phyloP scores from a whole-genome alignment of 2,888 invertebrate species.

The Nineta flava region DNA sequence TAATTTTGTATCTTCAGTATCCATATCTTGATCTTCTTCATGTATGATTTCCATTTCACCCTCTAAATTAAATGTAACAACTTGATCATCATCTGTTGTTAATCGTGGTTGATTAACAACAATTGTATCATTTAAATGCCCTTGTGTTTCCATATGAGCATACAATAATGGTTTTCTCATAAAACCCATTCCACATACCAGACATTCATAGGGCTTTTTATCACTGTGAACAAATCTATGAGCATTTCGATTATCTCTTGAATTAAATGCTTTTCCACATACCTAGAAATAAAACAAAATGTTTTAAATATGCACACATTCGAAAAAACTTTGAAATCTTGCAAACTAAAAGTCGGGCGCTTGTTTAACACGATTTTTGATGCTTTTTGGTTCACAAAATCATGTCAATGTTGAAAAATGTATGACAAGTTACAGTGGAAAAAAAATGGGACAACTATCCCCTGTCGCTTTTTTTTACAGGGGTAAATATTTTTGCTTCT shows the following conservation, averaged over 20 bases:
- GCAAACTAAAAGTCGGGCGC: too few relatives aligned
- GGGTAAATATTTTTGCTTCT: too few relatives aligned
- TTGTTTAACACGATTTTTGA: too few relatives aligned
- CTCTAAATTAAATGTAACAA: slow-evolving; percentile 26
- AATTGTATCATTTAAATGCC: slow-evolving; percentile 64
- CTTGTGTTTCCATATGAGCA: slow-evolving; percentile 58
- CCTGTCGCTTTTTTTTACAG: too few relatives aligned
- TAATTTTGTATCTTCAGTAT: slow-evolving; percentile 27
- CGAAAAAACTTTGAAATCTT: background rate
- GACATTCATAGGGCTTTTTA: slow-evolving; percentile 74
- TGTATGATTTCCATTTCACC: slow-evolving; percentile 25
- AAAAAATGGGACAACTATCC: too few relatives aligned
- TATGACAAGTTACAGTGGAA: too few relatives aligned
- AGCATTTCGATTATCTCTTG: slow-evolving; percentile 69
- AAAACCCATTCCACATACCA: slow-evolving; percentile 64
- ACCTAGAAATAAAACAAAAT: slow-evolving; percentile 30
- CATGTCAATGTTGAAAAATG: too few relatives aligned
- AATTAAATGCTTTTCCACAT: slow-evolving; percentile 71
- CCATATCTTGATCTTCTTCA: slow-evolving; percentile 14
- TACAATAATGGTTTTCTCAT: slow-evolving; percentile 69
- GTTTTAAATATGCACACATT: slow-evolving; percentile 8
- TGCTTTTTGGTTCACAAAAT: too few relatives aligned
- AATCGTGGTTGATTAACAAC: slow-evolving; percentile 69
- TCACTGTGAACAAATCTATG: slow-evolving; percentile 74
- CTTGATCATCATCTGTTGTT: slow-evolving; percentile 35